Conservation (phyloP, 2,113 vertebrate genomes). For the Coregonus clupeaformis region DNA sequence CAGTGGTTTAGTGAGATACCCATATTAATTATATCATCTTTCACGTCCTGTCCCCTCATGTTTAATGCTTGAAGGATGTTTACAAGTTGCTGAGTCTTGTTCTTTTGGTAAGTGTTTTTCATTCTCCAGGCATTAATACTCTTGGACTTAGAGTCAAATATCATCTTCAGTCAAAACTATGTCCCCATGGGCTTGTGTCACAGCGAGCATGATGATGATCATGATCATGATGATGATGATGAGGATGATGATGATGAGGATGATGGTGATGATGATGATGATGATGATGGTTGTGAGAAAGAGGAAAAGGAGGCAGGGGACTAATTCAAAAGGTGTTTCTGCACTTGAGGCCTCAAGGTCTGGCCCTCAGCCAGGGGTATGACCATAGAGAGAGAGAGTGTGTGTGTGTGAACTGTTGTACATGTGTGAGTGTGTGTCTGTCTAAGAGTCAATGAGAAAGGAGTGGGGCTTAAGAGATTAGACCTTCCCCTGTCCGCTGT, state of each 20-base stretch:
- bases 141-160: not conserved
- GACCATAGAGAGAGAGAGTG: slow-evolving; percentile 19
- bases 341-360: slow-evolving; percentile 13
- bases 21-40: too few species aligned
- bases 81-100: too few species aligned
- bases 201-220: slow-evolving; percentile 17
- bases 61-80: not conserved
- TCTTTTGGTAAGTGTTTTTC: too few species aligned
- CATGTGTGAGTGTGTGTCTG: slow-evolving; percentile 5
- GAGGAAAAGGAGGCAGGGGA: not conserved
- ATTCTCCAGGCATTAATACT: not conserved
- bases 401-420: slow-evolving; percentile 2
- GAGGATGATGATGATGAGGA: too few species aligned
- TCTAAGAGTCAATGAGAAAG: slow-evolving; percentile 7
- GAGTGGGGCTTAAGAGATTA: slow-evolving; percentile 66
- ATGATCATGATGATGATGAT: not conserved
- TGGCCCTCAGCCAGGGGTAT: slow-evolving; percentile 35
- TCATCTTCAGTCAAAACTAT: not conserved
- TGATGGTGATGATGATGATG: too few species aligned
- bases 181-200: not conserved
- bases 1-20: not conserved
- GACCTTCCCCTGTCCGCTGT: slow-evolving; percentile 43
- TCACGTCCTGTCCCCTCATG: not conserved
- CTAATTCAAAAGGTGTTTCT: not conserved
- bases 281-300: slow-evolving; percentile 12